These are phyloP conservation scores for Lagodon rhomboides DNA, from an alignment of 2,797 vertebrate genomes.

Conservation along the genomic window DNA sequence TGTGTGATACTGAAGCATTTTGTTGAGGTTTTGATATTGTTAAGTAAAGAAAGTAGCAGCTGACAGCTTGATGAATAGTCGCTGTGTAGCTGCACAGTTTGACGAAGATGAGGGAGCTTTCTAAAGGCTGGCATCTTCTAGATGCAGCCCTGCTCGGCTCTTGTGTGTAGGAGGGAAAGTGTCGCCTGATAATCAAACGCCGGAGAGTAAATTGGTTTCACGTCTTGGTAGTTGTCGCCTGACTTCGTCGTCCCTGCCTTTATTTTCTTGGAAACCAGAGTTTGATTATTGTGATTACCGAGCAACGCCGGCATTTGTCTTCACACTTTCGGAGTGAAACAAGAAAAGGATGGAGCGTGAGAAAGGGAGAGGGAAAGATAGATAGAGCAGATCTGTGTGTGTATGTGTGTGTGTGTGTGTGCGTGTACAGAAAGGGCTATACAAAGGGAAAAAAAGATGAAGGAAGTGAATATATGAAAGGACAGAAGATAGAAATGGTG, in stretches of 20 bases:
- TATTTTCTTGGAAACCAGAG: slow-evolving; percentile 16
- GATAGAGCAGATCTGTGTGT: background rate
- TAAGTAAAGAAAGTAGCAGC: slow-evolving; percentile 10
- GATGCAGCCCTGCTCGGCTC: slow-evolving; percentile 8
- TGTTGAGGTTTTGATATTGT: slow-evolving; percentile 35
- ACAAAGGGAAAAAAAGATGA: slow-evolving; percentile 4
- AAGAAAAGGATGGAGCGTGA: background rate
- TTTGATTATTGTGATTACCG: slow-evolving; percentile 50
- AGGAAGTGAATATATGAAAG: slow-evolving; percentile 19
- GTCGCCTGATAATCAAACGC: slow-evolving; percentile 37
- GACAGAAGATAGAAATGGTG: slow-evolving; percentile 21
- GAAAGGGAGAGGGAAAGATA: background rate
- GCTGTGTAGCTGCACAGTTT: slow-evolving; percentile 22
- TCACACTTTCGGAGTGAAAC: background rate
- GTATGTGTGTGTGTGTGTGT: too few relatives aligned
- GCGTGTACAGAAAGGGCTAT: background rate
- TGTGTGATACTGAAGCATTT: slow-evolving; percentile 27
- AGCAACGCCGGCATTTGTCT: slow-evolving; percentile 32
- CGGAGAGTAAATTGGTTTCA: slow-evolving; percentile 43
- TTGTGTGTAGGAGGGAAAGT: slow-evolving; percentile 34
- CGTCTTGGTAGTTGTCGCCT: slow-evolving; percentile 19
- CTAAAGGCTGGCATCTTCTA: slow-evolving; percentile 22
- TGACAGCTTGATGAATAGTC: slow-evolving; percentile 56
- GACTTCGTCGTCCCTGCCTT: slow-evolving; percentile 12
- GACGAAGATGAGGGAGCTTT: slow-evolving; percentile 23